Evolutionary conservation across 2,888 invertebrate species (phyloP).

Genomic region (Epinotia ramella): DNA sequence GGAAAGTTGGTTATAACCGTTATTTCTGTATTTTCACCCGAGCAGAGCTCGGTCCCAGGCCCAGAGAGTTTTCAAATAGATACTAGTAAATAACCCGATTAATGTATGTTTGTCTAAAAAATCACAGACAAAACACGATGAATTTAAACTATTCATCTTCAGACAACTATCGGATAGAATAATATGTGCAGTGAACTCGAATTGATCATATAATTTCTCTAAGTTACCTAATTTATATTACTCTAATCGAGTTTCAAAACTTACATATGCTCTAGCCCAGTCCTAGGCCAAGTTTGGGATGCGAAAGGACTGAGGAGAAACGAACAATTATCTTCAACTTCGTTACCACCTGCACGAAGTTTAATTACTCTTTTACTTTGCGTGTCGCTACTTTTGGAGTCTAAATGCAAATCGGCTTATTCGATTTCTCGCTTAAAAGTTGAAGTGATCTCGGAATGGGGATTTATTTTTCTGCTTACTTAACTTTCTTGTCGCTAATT

Average conservation of each 20-base stretch:
- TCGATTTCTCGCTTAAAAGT: slow-evolving; percentile 43
- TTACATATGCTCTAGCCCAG: slow-evolving; percentile 20
- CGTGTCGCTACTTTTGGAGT: slow-evolving; percentile 20
- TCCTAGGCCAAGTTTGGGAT: slow-evolving; percentile 29
- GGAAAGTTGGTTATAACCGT: no score
- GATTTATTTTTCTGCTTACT: slow-evolving; percentile 46
- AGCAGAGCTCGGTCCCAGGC: no score
- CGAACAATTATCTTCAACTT: slow-evolving; percentile 43
- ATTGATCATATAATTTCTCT: slow-evolving; percentile 23
- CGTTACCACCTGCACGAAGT: slow-evolving; percentile 42
- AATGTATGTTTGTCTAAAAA: not conserved
- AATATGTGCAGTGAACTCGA: not conserved
- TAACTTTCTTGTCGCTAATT: slow-evolving; percentile 41
- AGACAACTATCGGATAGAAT: not conserved
- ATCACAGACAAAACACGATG: not conserved
- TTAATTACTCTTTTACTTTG: slow-evolving; percentile 45
- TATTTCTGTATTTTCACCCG: no score
- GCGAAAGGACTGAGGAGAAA: slow-evolving; percentile 35
- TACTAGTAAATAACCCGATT: not conserved
- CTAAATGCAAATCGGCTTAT: slow-evolving; percentile 42
- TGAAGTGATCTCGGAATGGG: slow-evolving; percentile 38
- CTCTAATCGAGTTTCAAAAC: slow-evolving; percentile 32
- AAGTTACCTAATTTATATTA: slow-evolving; percentile 31
- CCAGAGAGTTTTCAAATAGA: no score
- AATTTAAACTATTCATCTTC: not conserved